phyloP scores from a whole-genome alignment of 2,797 vertebrate genomes.

The Muscicapa comitata region DNA sequence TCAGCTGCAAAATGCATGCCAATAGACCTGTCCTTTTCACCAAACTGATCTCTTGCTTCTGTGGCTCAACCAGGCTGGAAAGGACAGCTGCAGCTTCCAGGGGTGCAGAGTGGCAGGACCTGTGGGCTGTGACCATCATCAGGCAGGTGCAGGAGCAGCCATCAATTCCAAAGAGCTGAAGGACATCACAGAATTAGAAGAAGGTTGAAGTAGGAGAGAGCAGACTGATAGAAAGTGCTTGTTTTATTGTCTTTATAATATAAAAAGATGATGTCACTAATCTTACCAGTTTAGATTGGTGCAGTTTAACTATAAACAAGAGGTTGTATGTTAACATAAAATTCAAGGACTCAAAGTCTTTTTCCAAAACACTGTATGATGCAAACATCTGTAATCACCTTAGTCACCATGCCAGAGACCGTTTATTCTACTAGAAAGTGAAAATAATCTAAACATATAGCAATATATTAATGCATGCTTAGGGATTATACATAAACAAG shows the following conservation, averaged over 20 bases:
- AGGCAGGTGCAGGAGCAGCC: not conserved
- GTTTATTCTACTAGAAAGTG: not conserved
- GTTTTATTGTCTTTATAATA: not conserved
- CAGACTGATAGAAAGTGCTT: not conserved
- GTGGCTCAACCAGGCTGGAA: not conserved
- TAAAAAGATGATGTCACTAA: not conserved
- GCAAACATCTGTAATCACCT: not conserved
- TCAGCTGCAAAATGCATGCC: not conserved
- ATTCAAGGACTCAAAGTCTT: not conserved
- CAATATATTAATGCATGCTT: not conserved
- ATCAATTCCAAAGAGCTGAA: not conserved
- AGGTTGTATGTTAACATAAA: not conserved
- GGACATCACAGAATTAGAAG: not conserved
- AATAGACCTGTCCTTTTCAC: not conserved
- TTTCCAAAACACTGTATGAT: not conserved
- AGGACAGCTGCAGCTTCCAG: not conserved
- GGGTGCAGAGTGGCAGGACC: not conserved
- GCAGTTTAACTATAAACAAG: not conserved
- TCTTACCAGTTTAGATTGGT: not conserved
- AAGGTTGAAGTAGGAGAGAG: not conserved
- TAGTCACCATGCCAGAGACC: not conserved
- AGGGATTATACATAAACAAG: not conserved
- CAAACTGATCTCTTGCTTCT: not conserved
- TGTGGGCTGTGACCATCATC: not conserved
- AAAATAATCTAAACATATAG: not conserved